Evolutionary conservation across 2,888 invertebrate species (phyloP), one percentile per base, ranked within the genome.

Genomic region (Meandrusa payeni): DNA sequence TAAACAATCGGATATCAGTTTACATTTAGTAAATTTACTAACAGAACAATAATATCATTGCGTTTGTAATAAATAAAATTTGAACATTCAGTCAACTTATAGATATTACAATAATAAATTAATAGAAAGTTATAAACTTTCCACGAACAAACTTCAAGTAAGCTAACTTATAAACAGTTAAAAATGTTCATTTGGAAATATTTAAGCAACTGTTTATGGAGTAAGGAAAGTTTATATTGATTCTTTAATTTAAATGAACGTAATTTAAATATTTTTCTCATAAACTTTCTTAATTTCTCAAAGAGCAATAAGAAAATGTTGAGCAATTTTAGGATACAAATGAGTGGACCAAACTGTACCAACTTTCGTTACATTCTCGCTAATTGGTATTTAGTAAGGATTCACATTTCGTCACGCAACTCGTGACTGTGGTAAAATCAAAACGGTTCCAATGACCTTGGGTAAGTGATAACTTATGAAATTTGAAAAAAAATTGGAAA

Each of bases 331-430:
- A 17, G 6, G 5, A 3, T 20, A 26, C 13, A 32, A 40, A 19
- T 6, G 10, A 11, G 10, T 11, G 3, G n/a, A 9, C 5, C 19
- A 64, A 64, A 68, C 67, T 61, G 57, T 51, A 57, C 52, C 45
- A 50, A 52, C 50, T 58, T 77, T 76, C 64, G 64, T 59, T 52
- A 80, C 80, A 64, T 80, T 82, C 81, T 71, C 77, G 76, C 69
- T 79, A 74, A 80, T 80, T 71, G 72, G 64, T 67, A 57, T 48
- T 62, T 65, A 46, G 52, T 76, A 73, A 39, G 83, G 78, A 59
- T 77, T 81, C 82, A 50, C 62, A 69, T 64, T 73, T 73, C 64
- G 69, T 61, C 55, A 51, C 53, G 57, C 48, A 51, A 57, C 52
- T 50, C 52, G 58, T 54, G n/a, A n/a, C n/a, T n/a, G n/a, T n/a